Evolutionary conservation across 2,113 vertebrate genomes (phyloP).

Genomic region (Carassius carassius): DNA sequence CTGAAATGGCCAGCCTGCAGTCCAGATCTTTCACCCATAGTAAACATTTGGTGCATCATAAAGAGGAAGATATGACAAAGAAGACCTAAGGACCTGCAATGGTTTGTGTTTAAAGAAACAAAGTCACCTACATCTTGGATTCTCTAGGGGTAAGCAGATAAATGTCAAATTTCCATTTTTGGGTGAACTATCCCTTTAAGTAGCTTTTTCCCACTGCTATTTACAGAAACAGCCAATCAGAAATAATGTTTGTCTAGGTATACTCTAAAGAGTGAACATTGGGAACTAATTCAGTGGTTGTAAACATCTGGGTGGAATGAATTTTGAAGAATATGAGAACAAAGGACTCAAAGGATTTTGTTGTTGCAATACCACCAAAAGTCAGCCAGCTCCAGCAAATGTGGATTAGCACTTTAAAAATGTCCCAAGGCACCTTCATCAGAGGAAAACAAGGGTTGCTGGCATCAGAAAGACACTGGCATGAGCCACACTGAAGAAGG

Average conservation of each 20-base stretch:
- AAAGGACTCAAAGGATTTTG: background rate
- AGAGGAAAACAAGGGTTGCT: background rate
- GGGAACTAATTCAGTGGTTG: background rate
- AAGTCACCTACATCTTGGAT: no score
- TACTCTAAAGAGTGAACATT: background rate
- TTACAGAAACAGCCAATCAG: constrained; percentile 19
- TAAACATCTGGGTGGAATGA: background rate
- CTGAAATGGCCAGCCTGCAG: no score
- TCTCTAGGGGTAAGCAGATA: no score
- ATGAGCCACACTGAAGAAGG: background rate
- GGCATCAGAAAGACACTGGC: background rate
- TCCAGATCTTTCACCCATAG: no score
- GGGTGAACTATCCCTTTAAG: no score
- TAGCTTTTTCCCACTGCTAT: background rate
- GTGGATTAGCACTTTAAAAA: background rate
- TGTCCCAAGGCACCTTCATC: background rate
- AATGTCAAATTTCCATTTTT: no score
- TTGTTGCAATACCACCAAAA: background rate
- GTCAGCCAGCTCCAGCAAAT: constrained; percentile 13
- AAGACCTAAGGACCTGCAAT: no score
- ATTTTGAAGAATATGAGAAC: background rate
- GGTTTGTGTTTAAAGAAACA: no score
- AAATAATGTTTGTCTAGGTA: background rate
- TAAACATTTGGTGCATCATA: no score
- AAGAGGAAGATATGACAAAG: no score